Percentiles rank a stretch among this genome's conserved stretches.
These are phyloP conservation scores for Microctenopoma steveboyesi DNA, from an alignment of 2,797 vertebrate species.

Conservation along the genomic window DNA sequence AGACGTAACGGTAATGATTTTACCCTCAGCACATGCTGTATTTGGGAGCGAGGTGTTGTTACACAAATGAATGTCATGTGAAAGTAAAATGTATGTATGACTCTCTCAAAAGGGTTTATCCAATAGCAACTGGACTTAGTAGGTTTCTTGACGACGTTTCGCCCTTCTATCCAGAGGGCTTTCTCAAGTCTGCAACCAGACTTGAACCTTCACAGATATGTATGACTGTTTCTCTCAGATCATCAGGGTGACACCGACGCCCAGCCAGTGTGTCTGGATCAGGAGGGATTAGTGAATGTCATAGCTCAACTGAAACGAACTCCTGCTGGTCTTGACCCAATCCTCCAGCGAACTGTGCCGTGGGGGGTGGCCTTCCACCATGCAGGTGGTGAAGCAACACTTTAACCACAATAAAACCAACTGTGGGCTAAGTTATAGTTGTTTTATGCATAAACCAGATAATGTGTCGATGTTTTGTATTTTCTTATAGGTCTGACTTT, in stretches of 20 bases:
- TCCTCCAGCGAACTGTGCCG: constrained; percentile 89
- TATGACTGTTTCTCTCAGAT: constrained; percentile 42
- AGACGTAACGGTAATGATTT: constrained; percentile 63
- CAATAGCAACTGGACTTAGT: too few relatives aligned
- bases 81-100: neutral
- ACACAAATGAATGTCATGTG: neutral
- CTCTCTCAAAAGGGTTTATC: neutral
- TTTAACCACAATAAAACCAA: neutral
- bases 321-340: constrained; percentile 89
- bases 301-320: constrained; percentile 89
- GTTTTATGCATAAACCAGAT: neutral
- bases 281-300: constrained; percentile 86
- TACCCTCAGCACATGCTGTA: accelerated
- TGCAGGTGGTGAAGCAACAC: constrained; percentile 84
- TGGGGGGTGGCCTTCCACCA: constrained; percentile 98
- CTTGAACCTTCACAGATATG: too few relatives aligned
- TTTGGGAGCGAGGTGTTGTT: neutral
- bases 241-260: constrained; percentile 27
- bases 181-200: too few relatives aligned
- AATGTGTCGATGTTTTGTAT: neutral
- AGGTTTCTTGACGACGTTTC: too few relatives aligned
- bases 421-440: too few relatives aligned
- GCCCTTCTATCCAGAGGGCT: too few relatives aligned
- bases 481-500: constrained; percentile 91
- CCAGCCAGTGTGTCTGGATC: constrained; percentile 82